Evolutionary conservation across 2,113 vertebrate genomes (phyloP), one percentile per base, ranked within the genome.

Genomic region (Junco hyemalis): DNA sequence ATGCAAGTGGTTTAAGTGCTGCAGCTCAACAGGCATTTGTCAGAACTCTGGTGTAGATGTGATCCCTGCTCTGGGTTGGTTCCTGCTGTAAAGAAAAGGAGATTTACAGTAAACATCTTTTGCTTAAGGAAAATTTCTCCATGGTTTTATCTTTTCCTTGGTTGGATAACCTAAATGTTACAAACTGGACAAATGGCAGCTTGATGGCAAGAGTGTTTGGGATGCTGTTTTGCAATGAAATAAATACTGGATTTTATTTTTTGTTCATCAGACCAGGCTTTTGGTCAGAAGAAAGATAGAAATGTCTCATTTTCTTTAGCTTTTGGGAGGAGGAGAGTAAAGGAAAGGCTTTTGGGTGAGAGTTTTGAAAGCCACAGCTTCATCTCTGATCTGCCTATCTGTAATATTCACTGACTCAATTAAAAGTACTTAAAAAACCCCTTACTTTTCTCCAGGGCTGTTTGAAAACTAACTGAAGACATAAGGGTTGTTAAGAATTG

Each of bases 1-100:
- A 94, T 85, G 90, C 90, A 90, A 94, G 96, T 82, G 82, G 90
- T 90, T 96, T 83, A 95, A 88, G 93, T 86, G 92, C 85, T 81
- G 82, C 88, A 88, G 74, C 68, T 91, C 85, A 77, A 38, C 87
- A 36, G 87, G 59, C 84, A 85, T 97, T 95, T 8, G 64, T 94
- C 90, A 88, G 51, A 59, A 68, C 72, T 70, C 51, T 73, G 93
- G 90, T 5, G 12, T 93, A 93, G 88, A 71, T 40, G 84, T 0
- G 0, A 23, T 76, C 29, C 1, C 1, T 0, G 7, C 68, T 59
- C 53, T n/a, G 60, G 28, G 79, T 74, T 81, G 64, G 72, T 95
- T 91, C 72, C 71, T 80, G 64, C 51, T 82, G 70, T 70, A 79
- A 84, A 88, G 53, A 66, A 44, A 88, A 76, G 93, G 71, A 31